These are phyloP conservation scores for Brachypalpus laphriformis DNA, from an alignment of 2,888 invertebrate species.

Conservation along the genomic window DNA sequence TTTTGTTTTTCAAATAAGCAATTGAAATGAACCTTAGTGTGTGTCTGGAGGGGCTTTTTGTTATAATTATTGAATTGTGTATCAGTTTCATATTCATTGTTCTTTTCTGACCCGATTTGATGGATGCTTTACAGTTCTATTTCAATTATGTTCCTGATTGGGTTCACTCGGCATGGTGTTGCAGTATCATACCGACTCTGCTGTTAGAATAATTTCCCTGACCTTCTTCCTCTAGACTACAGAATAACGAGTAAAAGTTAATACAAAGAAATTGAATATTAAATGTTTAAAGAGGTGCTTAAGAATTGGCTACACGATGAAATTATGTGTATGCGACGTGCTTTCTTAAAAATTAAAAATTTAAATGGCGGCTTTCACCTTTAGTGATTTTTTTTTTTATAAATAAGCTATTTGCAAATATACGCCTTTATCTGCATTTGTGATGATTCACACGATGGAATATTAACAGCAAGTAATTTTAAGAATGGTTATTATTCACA, in stretches of 20 bases:
- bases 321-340: background rate
- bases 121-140: slow-evolving; percentile 4
- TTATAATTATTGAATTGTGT: slow-evolving; percentile 12
- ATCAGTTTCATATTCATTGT: slow-evolving; percentile 15
- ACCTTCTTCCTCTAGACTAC: background rate
- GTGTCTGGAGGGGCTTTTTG: background rate
- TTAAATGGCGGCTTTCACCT: slow-evolving; percentile 12
- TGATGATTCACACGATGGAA: background rate
- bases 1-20: slow-evolving; percentile 44
- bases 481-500: too few relatives aligned
- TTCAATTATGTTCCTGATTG: slow-evolving; percentile 21
- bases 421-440: background rate
- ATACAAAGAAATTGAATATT: slow-evolving; percentile 1
- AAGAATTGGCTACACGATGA: background rate
- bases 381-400: background rate
- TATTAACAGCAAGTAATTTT: too few relatives aligned
- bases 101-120: slow-evolving; percentile 22
- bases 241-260: slow-evolving; percentile 15
- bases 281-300: background rate
- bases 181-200: background rate
- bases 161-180: background rate
- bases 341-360: slow-evolving; percentile 32
- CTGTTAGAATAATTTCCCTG: slow-evolving; percentile 22
- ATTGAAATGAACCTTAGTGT: background rate
- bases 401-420: background rate